Conservation (phyloP, 2,797 vertebrate genomes). For the Uromys caudimaculatus region DNA sequence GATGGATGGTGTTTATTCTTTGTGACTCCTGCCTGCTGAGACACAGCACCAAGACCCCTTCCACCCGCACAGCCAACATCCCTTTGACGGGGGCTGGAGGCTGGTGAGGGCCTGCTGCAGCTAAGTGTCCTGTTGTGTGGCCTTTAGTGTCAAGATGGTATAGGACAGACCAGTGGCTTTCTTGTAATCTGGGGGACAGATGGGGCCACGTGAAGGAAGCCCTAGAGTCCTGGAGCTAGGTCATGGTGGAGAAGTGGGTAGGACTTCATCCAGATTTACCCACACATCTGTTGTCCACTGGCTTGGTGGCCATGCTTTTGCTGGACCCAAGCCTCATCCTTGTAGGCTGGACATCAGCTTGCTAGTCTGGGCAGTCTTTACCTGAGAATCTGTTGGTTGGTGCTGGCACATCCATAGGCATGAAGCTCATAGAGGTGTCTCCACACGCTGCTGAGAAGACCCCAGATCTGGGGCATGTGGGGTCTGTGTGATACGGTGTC, state of each 20-base stretch:
- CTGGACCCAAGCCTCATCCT: not conserved
- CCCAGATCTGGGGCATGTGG: not conserved
- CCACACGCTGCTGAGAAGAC: not conserved
- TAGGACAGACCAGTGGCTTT: not conserved
- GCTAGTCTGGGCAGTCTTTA: not conserved
- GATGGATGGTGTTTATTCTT: not conserved
- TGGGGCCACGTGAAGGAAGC: not conserved
- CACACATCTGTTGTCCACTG: rapidly evolving
- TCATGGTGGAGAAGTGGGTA: not conserved
- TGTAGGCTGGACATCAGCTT: not conserved
- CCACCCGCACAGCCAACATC: not conserved
- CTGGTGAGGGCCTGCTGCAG: not conserved
- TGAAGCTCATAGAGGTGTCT: too few relatives aligned
- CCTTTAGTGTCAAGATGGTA: not conserved
- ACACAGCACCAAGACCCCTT: not conserved
- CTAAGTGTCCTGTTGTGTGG: too few relatives aligned
- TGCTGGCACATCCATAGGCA: not conserved
- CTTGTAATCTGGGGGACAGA: not conserved
- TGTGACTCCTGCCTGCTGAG: not conserved
- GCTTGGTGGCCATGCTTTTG: rapidly evolving
- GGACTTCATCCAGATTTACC: not conserved
- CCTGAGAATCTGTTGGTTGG: not conserved
- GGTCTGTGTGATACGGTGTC: not conserved
- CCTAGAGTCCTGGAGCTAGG: not conserved
- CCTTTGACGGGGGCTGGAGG: not conserved